Conservation (phyloP, 2,888 invertebrate genomes). For the Argyresthia goedartella region DNA sequence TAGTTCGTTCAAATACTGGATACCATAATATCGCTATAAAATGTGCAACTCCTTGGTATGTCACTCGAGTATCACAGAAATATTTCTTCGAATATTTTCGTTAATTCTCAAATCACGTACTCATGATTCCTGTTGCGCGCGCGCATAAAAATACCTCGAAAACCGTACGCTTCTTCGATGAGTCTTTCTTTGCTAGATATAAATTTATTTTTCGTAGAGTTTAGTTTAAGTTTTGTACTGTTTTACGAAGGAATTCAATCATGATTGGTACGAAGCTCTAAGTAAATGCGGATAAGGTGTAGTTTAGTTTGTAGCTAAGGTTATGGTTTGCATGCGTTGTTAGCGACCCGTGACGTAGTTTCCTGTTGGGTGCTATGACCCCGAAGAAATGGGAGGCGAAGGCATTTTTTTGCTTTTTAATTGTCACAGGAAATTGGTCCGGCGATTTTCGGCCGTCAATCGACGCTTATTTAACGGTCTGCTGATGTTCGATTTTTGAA, state of each 20-base stretch:
- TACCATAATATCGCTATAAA: not conserved
- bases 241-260: not conserved
- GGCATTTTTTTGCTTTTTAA: conserved; percentile 35
- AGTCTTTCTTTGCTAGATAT: not conserved
- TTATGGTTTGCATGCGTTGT: conserved; percentile 57
- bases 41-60: not conserved
- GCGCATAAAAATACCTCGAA: not conserved
- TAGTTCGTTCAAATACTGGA: not conserved
- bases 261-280: not conserved
- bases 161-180: not conserved
- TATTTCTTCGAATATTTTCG: not conserved
- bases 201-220: not conserved
- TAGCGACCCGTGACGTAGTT: conserved; percentile 61
- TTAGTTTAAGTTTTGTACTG: not conserved
- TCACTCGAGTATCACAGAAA: not conserved
- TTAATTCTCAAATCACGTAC: not conserved
- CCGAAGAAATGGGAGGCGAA: conserved; percentile 53
- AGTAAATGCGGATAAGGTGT: not conserved
- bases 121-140: not conserved
- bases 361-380: conserved; percentile 70
- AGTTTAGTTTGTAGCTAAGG: not conserved
- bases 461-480: conserved; percentile 54
- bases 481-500: conserved; percentile 23
- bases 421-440: conserved; percentile 60
- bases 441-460: conserved; percentile 30